Percentiles rank a stretch among this genome's conserved stretches.
Evolutionary conservation across 2,113 vertebrate genomes (phyloP).

Genomic region (Synodontis membranacea): DNA sequence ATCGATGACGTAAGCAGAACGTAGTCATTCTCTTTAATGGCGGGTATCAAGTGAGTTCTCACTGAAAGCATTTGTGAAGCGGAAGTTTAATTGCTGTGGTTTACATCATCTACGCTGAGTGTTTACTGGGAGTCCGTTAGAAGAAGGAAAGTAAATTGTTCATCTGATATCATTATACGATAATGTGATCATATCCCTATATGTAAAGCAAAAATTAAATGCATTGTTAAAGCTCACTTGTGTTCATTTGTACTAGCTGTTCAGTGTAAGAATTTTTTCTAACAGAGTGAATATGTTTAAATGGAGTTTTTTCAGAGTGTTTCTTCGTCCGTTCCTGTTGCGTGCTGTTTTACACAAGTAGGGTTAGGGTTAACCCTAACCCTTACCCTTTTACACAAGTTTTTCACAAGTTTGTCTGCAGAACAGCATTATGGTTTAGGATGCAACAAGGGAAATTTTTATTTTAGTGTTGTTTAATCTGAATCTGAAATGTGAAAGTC

Average conservation of each 20-base stretch:
- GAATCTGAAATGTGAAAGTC: neutral
- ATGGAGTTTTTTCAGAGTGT: neutral
- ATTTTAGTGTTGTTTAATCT: neutral
- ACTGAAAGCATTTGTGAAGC: neutral
- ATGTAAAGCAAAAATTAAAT: neutral
- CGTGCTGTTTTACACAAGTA: neutral
- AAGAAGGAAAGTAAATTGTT: neutral
- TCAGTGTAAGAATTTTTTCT: neutral
- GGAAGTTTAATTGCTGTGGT: neutral
- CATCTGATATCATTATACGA: neutral
- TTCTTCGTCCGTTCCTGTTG: neutral
- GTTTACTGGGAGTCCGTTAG: neutral
- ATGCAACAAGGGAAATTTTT: neutral
- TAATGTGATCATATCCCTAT: neutral
- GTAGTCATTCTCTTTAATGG: neutral
- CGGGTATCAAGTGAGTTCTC: neutral
- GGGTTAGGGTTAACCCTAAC: too few relatives aligned
- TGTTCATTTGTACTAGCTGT: neutral
- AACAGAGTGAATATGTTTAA: neutral
- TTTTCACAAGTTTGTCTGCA: neutral
- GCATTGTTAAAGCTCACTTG: too few relatives aligned
- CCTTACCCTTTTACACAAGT: too few relatives aligned
- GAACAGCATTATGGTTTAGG: neutral
- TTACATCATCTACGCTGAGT: neutral
- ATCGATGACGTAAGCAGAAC: neutral